Evolutionary conservation across 2,113 vertebrate genomes (phyloP), one percentile per base, ranked within the genome.

Genomic region (Hucho hucho): DNA sequence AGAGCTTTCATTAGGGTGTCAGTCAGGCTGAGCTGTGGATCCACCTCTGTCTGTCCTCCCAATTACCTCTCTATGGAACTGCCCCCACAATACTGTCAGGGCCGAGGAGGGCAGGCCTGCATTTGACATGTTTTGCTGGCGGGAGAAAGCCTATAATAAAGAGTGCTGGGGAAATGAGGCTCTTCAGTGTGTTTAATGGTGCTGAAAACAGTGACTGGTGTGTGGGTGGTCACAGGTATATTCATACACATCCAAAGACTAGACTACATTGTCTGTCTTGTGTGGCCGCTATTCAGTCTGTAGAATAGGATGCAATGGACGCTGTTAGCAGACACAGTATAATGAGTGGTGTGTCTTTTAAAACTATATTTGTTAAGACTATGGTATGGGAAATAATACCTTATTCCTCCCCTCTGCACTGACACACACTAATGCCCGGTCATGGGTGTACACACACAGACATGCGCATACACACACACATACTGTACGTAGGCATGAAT

Each of bases 1-100:
- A 75, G 7, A n/a, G 24, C 4, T 24, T 81, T 87, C 81, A 81
- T 87, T 85, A 82, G 73, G n/a, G 24, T 73, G 74, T 77, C 4
- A 32, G 70, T 88, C 72, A 72, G 73, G 79, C 75, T 80, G 65
- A 83, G 73, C 59, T 67, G 12, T 18, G 13, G 73, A 75, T 77
- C 79, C 79, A 72, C 74, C 76, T 79, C 74, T 69, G 70, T 74
- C 46, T 83, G 74, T 76, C 76, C 75, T 83, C 47, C 75, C 76
- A 83, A 79, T 87, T 85, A 83, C 77, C 72, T 68, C 69, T 67
- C 74, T 76, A 71, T 61, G 58, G 67, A 58, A 65, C 37, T 1
- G 7, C 47, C 28, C 75, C 6, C 25, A 72, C 63, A 29, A 32
- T 43, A 71, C 13, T 61, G 69, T n/a, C 59, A 24, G 24, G 9